phyloP scores from a whole-genome alignment of 2,888 invertebrate species.

The Norana najaformis region DNA sequence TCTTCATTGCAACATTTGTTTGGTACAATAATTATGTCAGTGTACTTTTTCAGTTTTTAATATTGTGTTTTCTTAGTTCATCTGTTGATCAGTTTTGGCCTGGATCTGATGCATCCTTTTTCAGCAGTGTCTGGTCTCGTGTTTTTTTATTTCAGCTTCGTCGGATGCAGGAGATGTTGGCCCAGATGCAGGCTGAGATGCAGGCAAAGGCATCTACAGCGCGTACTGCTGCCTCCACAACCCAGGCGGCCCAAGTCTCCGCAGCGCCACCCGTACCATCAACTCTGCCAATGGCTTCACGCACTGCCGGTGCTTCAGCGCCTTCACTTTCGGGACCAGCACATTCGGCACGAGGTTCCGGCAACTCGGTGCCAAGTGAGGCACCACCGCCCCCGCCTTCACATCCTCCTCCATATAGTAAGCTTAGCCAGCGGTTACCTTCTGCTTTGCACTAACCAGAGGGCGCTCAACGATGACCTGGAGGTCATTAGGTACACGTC shows the following conservation, averaged over 20 bases:
- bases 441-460: neutral
- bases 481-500: neutral
- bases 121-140: neutral
- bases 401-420: neutral
- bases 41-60: no score
- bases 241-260: neutral
- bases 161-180: conserved; percentile 94
- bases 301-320: neutral
- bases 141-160: conserved; percentile 72
- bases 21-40: no score
- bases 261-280: neutral
- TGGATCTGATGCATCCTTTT: no score
- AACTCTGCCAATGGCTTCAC: neutral
- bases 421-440: conserved; percentile 26
- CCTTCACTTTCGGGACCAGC: neutral
- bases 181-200: conserved; percentile 95
- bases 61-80: no score
- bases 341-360: neutral
- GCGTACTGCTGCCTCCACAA: neutral
- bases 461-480: neutral
- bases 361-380: neutral
- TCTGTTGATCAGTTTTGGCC: no score
- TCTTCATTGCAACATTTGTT: no score
- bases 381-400: conserved; percentile 16
- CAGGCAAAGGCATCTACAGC: conserved; percentile 26